Evolutionary conservation across 2,797 vertebrate species (phyloP).

Genomic region (Chelon labrosus): DNA sequence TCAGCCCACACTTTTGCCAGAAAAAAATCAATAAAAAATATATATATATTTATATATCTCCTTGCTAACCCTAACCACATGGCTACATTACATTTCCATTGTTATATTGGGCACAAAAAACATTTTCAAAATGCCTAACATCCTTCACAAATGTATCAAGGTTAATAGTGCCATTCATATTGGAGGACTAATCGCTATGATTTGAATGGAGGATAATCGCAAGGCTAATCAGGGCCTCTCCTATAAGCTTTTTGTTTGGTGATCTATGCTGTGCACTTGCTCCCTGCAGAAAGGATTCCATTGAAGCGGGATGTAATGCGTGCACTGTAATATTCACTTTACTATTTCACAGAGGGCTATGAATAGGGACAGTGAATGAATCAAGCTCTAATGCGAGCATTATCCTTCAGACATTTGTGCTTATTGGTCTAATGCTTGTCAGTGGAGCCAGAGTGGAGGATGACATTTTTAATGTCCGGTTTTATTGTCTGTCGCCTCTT

Average conservation of each 20-base stretch:
- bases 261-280: slow-evolving; percentile 74
- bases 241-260: slow-evolving; percentile 76
- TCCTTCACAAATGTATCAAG: slow-evolving; percentile 68
- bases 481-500: slow-evolving; percentile 63
- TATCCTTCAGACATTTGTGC: slow-evolving; percentile 75
- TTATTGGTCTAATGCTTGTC: slow-evolving; percentile 75
- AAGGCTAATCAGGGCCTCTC: slow-evolving; percentile 69
- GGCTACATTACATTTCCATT: slow-evolving; percentile 56
- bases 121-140: slow-evolving; percentile 61
- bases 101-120: slow-evolving; percentile 42
- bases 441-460: slow-evolving; percentile 56
- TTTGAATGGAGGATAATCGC: slow-evolving; percentile 72
- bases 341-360: slow-evolving; percentile 60
- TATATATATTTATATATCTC: slow-evolving; percentile 23
- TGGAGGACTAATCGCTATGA: slow-evolving; percentile 58
- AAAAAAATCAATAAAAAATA: slow-evolving; percentile 63
- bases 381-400: slow-evolving; percentile 74
- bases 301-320: slow-evolving; percentile 63
- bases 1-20: slow-evolving; percentile 61
- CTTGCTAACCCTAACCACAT: slow-evolving; percentile 29
- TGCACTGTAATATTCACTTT: slow-evolving; percentile 66
- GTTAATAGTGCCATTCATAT: slow-evolving; percentile 75
- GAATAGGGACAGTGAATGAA: slow-evolving; percentile 70
- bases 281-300: slow-evolving; percentile 64
- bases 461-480: slow-evolving; percentile 68